phyloP scores from a whole-genome alignment of 2,888 invertebrate genomes.

The Argyresthia albistria region DNA sequence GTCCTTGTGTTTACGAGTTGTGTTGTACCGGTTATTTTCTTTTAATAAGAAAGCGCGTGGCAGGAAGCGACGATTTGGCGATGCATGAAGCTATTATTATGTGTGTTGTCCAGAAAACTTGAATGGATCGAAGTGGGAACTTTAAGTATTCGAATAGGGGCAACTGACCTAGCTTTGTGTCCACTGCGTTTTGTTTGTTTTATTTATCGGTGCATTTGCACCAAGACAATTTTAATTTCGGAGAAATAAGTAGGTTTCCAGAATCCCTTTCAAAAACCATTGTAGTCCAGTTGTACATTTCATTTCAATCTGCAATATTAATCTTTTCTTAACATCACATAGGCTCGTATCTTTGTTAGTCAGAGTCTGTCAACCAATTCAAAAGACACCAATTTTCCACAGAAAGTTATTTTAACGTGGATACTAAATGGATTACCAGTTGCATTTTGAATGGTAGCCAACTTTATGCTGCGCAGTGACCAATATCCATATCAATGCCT shows the following conservation, averaged over 20 bases:
- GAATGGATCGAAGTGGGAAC: neutral
- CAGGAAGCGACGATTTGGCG: constrained; percentile 19
- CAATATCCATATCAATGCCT: too few relatives aligned
- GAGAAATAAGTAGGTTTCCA: neutral
- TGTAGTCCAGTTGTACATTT: neutral
- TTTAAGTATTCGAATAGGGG: neutral
- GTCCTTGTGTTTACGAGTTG: neutral
- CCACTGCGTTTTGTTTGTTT: neutral
- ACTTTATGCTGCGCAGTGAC: too few relatives aligned
- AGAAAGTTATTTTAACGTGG: too few relatives aligned
- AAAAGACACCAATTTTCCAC: too few relatives aligned
- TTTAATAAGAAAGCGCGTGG: constrained; percentile 64
- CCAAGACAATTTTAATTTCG: neutral
- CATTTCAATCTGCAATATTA: neutral
- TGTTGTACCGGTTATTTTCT: constrained; percentile 45
- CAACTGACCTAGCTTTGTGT: neutral
- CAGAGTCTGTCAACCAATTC: too few relatives aligned
- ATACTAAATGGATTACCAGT: too few relatives aligned
- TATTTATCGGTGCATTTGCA: neutral
- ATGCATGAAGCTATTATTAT: neutral
- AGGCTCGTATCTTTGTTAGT: too few relatives aligned
- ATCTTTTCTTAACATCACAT: too few relatives aligned
- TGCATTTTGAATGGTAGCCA: too few relatives aligned
- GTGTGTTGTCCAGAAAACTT: neutral
- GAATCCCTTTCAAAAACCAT: neutral